Evolutionary conservation across 1,140 invertebrate species (phyloP), one percentile per base, ranked within the genome.

Genomic region (Nasonia longicornis): DNA sequence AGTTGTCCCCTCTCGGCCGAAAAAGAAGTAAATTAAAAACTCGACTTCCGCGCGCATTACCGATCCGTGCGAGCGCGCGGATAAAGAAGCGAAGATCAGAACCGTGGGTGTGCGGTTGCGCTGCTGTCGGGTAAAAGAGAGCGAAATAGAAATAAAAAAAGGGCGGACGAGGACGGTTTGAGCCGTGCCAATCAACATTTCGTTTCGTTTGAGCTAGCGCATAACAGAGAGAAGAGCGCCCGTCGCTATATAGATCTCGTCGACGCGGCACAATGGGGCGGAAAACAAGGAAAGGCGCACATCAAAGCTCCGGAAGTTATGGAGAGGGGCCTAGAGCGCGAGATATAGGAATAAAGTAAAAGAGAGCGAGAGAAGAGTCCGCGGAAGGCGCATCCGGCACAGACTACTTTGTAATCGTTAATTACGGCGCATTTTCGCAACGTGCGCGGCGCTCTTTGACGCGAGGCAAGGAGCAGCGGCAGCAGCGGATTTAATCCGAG

Each of bases 301-400:
- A 85, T 86, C 85, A 86, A 86, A 86, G 85, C 83, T 71, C 80
- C 77, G 82, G 82, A 83, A 83, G 82, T 80, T 77, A 82, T 82
- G 84, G 85, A 31, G 48, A 35, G 8, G 69, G 64, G 38, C 29
- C 14, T 66, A 52, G 26, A 77, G 70, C 14, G 70, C 10, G 70
- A 42, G 7, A 8, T 70, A 58, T 58, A 58, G 52, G 20, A 58
- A 58, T 58, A 58, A 58, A 58, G 52, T 58, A n/a, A 52, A 29
- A 26, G 66, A 66, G 6, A 77, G 75, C 38, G 35, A 78, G n/a
- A 67, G 48, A 29, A 31, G 45, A 69, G 66, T 64, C 35, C 35
- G 31, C 22, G 35, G 42, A 38, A 52, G 11, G 64, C n/a, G 35
- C 58, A 45, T 82, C 81, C 81, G 81, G 77, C 81, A 1, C 72